Percentiles rank a stretch among this genome's conserved stretches.
Conservation (phyloP, 2,888 invertebrate genomes). For the Zaprionus bogoriensis region DNA sequence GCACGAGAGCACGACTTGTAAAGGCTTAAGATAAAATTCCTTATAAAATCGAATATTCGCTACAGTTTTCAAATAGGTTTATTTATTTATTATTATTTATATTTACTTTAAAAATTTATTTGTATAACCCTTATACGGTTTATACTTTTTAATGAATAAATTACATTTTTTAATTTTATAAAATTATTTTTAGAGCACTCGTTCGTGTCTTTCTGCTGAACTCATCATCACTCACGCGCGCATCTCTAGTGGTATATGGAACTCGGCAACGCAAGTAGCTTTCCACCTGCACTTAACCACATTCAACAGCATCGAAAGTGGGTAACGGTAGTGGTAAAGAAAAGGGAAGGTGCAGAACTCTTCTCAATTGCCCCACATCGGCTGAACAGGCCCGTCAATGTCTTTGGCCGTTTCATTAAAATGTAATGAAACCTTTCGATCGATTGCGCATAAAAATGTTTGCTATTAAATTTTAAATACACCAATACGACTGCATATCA, state of each 20-base stretch:
- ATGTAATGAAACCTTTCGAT: conserved; percentile 75
- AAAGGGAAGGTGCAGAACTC: background rate
- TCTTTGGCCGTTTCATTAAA: conserved; percentile 64
- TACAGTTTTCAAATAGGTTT: too few species aligned
- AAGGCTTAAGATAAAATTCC: too few species aligned
- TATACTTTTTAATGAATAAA: too few species aligned
- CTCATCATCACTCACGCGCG: background rate
- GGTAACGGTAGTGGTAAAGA: background rate
- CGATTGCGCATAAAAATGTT: conserved; percentile 74
- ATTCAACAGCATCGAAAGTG: conserved; percentile 12
- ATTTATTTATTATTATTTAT: too few species aligned
- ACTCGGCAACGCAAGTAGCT: conserved; percentile 5
- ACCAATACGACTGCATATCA: conserved; percentile 39
- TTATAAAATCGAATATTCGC: too few species aligned
- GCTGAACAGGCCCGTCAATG: conserved; percentile 5
- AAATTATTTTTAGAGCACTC: background rate
- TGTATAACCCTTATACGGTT: too few species aligned
- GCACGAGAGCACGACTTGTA: background rate
- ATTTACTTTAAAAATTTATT: too few species aligned
- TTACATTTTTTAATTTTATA: too few species aligned
- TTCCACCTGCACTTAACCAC: conserved; percentile 18
- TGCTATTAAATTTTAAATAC: conserved; percentile 74
- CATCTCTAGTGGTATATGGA: conserved; percentile 7
- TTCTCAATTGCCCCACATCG: conserved; percentile 2
- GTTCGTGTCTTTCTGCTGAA: background rate